Evolutionary conservation across 2,797 vertebrate species (phyloP), one percentile per base, ranked within the genome.

Genomic region (Enteromius thamalakanensis): DNA sequence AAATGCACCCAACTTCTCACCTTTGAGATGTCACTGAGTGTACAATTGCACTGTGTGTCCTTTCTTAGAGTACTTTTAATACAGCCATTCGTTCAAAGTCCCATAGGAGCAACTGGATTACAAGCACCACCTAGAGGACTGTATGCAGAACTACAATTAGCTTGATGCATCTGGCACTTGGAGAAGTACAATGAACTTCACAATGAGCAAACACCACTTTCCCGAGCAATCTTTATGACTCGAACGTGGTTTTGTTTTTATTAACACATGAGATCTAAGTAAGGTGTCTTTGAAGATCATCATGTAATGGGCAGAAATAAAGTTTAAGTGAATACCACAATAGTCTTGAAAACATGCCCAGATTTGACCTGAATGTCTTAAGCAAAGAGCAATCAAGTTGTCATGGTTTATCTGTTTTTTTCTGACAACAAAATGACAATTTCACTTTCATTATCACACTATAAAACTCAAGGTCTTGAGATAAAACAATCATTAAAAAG

Each of bases 121-220:
- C 83, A 91, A 86, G 87, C 86, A 79, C 92, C 91, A 90, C 88
- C 91, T 88, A 87, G 90, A 91, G 92, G 90, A 82, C 55, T 6
- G 29, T 12, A 1, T 2, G 0, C 1, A 60, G 40, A 81, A 87
- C 80, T 88, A 60, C 86, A 71, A 17, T 23, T 34, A 3, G 58
- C 42, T 58, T 32, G 29, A 23, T 10, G 76, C 47, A 45, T n/a
- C 47, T 76, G 34, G 26, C 72, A 70, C 15, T 9, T 76, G 49
- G 37, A 26, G 15, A n/a, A 67, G 7, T 19, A 58, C 65, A 79
- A 37, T 45, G 11, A 21, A 77, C 45, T 37, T 45, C 26, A 67
- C n/a, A 47, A 32, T 84, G 53, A 79, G 29, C 15, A 62, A 62
- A 62, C 42, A 37, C 23, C 58, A 51, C 69, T 53, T 76, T 32